These are phyloP conservation scores for Chlorocebus sabaeus DNA, from an alignment of 2,113 vertebrate genomes.

Conservation along the genomic window DNA sequence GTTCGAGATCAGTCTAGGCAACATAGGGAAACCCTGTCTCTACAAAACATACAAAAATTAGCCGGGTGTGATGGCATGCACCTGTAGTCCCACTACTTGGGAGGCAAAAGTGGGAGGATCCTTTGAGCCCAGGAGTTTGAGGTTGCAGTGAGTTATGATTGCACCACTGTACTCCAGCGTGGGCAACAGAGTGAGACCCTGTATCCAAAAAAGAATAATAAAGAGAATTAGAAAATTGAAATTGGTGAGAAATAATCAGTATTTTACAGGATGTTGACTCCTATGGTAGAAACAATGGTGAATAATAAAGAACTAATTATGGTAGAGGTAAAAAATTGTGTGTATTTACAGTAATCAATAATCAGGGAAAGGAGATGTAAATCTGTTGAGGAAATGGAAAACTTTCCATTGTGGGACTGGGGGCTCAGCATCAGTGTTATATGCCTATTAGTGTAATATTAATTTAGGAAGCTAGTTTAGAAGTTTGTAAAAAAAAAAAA, in stretches of 20 bases:
- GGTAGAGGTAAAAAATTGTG: neutral
- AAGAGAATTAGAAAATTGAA: neutral
- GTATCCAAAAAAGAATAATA: no score
- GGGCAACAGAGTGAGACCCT: no score
- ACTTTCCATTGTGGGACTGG: neutral
- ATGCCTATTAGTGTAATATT: neutral
- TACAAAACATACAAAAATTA: no score
- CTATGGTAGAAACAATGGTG: neutral
- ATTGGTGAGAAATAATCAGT: neutral
- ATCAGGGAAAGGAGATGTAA: neutral
- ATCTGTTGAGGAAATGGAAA: neutral
- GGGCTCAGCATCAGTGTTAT: neutral
- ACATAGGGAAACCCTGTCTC: no score
- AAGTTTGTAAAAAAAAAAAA: neutral
- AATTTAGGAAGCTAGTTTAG: neutral
- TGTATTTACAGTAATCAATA: neutral
- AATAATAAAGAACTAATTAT: neutral
- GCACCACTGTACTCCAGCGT: no score
- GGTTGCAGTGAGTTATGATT: no score
- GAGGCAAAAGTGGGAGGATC: no score
- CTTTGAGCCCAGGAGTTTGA: no score
- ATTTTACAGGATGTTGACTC: neutral
- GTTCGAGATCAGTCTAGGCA: no score
- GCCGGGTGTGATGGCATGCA: no score
- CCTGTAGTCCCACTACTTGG: no score